phyloP scores from a whole-genome alignment of 2,888 invertebrate species.

The Pardosa pseudoannulata region DNA sequence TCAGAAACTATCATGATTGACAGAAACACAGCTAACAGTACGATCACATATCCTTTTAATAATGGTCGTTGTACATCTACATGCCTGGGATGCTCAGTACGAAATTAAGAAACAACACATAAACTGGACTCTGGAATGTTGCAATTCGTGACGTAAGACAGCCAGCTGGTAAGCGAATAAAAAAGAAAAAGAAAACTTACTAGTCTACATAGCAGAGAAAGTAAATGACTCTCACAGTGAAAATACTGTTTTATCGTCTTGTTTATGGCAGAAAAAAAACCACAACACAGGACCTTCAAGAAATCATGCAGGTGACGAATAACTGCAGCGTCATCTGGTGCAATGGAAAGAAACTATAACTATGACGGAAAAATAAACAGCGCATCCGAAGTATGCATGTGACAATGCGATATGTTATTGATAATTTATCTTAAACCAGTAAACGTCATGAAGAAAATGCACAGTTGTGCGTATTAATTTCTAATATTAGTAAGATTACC shows the following conservation, averaged over 20 bases:
- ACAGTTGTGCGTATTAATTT: too few species aligned
- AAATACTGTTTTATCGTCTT: neutral
- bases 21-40: neutral
- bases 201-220: constrained; percentile 25
- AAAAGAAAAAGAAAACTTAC: constrained; percentile 32
- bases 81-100: constrained; percentile 44
- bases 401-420: too few species aligned
- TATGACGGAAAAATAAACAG: too few species aligned
- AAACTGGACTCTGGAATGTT: constrained; percentile 70
- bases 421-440: too few species aligned
- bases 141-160: constrained; percentile 67
- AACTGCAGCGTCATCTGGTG: constrained; percentile 11
- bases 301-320: neutral
- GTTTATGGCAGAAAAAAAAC: neutral
- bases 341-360: neutral
- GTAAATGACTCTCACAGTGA: neutral
- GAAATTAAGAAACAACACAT: constrained; percentile 44
- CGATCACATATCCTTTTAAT: neutral
- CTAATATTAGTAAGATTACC: too few species aligned
- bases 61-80: constrained; percentile 56
- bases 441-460: too few species aligned
- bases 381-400: too few species aligned
- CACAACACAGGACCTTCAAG: neutral
- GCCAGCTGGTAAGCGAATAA: constrained; percentile 41
- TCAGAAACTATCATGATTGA: neutral